A percentile compares a stretch with the other conserved stretches of the same genome.
phyloP scores from a whole-genome alignment of 2,797 vertebrate species.

The Sebastes itinus region DNA sequence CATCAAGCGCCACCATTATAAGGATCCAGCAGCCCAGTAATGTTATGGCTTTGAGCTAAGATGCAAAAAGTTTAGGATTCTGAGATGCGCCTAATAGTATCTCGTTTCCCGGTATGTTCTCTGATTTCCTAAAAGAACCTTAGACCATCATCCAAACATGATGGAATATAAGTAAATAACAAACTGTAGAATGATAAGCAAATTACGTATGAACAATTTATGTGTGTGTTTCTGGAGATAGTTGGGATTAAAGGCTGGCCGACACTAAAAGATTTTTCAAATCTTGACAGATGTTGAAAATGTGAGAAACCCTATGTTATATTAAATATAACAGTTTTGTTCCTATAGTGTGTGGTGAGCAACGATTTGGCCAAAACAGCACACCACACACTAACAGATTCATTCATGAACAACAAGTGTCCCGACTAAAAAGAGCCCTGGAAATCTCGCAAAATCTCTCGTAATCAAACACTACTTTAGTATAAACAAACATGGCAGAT shows the following conservation, averaged over 20 bases:
- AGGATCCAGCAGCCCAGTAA: constrained; percentile 41
- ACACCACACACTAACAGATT: no score
- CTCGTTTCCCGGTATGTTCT: constrained; percentile 40
- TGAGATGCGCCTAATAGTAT: constrained; percentile 51
- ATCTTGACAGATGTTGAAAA: no score
- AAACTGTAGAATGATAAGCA: neutral
- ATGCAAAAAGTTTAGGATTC: constrained; percentile 49
- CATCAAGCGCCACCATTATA: constrained; percentile 53
- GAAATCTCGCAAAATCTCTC: no score
- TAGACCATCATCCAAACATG: constrained; percentile 17
- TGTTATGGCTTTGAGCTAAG: constrained; percentile 59
- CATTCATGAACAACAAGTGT: no score
- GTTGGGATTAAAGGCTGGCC: neutral
- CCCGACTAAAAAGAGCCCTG: no score
- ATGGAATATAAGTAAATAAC: neutral
- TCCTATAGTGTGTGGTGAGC: no score
- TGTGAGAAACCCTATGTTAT: no score
- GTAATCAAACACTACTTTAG: no score
- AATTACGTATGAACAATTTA: neutral
- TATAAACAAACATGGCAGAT: no score
- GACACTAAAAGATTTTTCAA: no score
- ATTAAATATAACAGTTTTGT: no score
- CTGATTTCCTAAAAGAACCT: constrained; percentile 39
- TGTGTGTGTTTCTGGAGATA: neutral
- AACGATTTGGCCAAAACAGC: no score